phyloP scores from a whole-genome alignment of 2,888 invertebrate species.

The Hirtodrosophila cameraria region DNA sequence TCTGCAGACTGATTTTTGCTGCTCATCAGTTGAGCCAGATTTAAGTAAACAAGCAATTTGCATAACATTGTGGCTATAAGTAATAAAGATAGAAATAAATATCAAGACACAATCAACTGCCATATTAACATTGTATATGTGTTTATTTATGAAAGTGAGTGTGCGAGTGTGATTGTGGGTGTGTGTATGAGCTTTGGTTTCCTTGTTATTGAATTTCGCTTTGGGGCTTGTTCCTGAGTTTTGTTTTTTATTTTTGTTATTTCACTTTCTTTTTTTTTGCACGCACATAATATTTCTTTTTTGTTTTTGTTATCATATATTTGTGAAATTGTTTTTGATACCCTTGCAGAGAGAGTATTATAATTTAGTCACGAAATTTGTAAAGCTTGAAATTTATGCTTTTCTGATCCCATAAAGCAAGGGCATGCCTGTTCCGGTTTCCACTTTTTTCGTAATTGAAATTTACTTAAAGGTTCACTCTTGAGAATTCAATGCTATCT shows the following conservation, averaged over 20 bases:
- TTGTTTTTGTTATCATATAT: conserved; percentile 18
- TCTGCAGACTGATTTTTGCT: conserved; percentile 13
- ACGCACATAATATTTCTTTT: conserved; percentile 56
- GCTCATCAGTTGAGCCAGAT: neutral
- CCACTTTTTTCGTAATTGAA: no score
- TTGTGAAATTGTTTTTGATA: conserved; percentile 1
- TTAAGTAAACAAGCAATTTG: conserved; percentile 60
- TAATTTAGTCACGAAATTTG: neutral
- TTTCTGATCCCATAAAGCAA: no score
- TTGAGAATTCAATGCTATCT: no score
- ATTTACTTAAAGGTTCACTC: no score
- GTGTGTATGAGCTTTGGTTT: conserved; percentile 19
- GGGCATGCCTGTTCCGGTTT: no score
- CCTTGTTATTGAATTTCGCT: conserved; percentile 48
- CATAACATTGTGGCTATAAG: conserved; percentile 72
- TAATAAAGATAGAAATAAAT: conserved; percentile 54
- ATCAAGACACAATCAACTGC: conserved; percentile 46
- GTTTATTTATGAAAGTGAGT: conserved; percentile 30
- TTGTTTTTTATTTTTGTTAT: conserved; percentile 2
- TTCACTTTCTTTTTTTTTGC: conserved; percentile 30
- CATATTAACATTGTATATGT: conserved; percentile 54
- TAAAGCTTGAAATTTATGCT: no score
- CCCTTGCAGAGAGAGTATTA: no score
- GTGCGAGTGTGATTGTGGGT: neutral
- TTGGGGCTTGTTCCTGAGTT: neutral